A percentile compares a stretch with the other conserved stretches of the same genome.
Conservation (phyloP, 2,797 vertebrate species). For the Triplophysa yarkandensis region DNA sequence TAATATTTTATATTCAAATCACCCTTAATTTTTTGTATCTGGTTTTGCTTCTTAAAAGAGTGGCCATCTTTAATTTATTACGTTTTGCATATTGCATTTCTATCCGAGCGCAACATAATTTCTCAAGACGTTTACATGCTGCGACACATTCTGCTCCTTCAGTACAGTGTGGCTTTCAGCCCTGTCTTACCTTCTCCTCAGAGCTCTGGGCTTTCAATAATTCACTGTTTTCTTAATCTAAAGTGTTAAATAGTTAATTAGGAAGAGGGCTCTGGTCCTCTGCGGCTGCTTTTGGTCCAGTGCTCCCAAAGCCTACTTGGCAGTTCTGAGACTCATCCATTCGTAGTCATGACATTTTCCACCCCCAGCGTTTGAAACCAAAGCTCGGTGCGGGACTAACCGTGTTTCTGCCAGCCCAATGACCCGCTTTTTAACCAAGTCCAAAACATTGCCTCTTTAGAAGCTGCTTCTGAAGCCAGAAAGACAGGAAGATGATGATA, state of each 20-base stretch:
- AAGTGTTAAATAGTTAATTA: constrained; percentile 52
- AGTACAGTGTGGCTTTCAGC: not conserved
- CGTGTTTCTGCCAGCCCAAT: constrained; percentile 18
- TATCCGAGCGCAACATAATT: not conserved
- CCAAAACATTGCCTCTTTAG: constrained; percentile 18
- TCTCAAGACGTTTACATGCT: not conserved
- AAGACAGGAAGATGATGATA: not conserved
- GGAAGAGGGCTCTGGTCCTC: constrained; percentile 18
- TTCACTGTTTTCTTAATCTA: constrained; percentile 48
- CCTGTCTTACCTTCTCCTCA: not conserved
- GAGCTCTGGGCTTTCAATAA: constrained; percentile 41
- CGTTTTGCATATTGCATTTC: constrained; percentile 8
- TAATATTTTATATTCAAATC: not conserved
- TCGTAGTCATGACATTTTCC: constrained; percentile 35
- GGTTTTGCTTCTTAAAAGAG: not conserved
- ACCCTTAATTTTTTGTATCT: not conserved
- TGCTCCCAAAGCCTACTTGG: constrained; percentile 8
- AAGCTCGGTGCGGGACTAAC: constrained; percentile 7
- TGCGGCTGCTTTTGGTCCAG: constrained; percentile 6
- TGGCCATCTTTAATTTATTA: not conserved
- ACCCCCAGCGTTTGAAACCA: constrained; percentile 28
- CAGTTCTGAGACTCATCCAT: constrained; percentile 13
- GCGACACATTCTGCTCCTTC: constrained; percentile 1
- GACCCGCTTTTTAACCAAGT: constrained; percentile 27
- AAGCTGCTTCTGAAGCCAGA: constrained; percentile 1